Base-by-base conservation (phyloP, 2,797 vertebrate species). In the Carapus acus region DNA sequence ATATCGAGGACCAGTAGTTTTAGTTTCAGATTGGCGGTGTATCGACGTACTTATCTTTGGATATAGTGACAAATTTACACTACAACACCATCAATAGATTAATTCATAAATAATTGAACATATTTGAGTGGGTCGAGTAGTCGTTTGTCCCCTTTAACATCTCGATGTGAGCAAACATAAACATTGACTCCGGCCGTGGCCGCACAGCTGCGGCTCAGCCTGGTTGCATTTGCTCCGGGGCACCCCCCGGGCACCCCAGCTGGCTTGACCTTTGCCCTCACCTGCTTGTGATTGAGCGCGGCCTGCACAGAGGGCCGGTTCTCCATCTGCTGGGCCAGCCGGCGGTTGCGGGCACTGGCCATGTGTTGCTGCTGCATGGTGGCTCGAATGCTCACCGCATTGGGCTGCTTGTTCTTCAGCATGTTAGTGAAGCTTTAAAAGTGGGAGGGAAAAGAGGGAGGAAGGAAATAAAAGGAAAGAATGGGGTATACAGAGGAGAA, bases 401-500 rank as follows among this genome's bases (percentile, higher is more conserved):
- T 86, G 82, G 94, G 94, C 83, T 94, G 93, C 93, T 98, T 99
- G 92, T 96, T 99, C 96, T 97, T 99, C 96, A 99, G 92, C 96
- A 99, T 98, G 88, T 97, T 97, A 93, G 96, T 98, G 86, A 98
- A 99, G 93, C 96, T 99, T 99, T 86, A 90, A 89, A 88, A 86
- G 77, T 69, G 76, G 74, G 77, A 78, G 79, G 71, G 76, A 76
- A 79, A 78, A 77, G 74, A 47, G 56, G 63, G 70, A 71, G 75
- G 67, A 78, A 64, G 77, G 69, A 67, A 70, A 79, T 76, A 83
- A 81, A 79, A 75, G 72, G 71, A 77, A 75, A 74, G 73, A 52
- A 76, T 56, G 76, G 78, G 74, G 77, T 54, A 71, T 57, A 79
- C 45, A 78, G 73, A 77, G 68, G 73, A 77, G 77, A n/a, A n/a